Evolutionary conservation across 53 echinoderm and acorn worm species (phyloP), one percentile per base, ranked within the genome.

Genomic region (Glandiceps talaboti): DNA sequence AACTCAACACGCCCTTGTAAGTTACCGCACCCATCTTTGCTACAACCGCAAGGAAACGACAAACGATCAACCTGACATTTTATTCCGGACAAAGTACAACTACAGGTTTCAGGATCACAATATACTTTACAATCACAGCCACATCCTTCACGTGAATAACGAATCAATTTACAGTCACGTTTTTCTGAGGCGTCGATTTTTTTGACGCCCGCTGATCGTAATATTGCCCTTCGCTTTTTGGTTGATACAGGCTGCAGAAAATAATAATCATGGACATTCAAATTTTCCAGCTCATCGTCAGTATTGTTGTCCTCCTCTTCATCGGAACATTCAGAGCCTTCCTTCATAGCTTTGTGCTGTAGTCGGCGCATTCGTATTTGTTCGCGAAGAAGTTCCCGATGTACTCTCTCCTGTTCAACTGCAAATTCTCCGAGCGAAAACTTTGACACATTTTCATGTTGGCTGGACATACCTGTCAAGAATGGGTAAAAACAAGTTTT

Each of bases 151-250:
- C 97, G 81, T 0, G 97, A 97, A n/a, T 85, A 75, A 27, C 97
- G 91, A 29, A 97, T 97, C 33, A 83, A 82, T 83, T 97, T 97
- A 85, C 92, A 83, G 32, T 97, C 97, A 73, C 90, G 77, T 83
- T 97, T 97, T 74, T 97, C 97, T n/a, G 85, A 33, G 89, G 88
- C 88, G 87, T 97, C 97, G 26, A 97, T 93, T 84, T 97, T 97
- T 76, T 88, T 91, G 73, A 93, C 91, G 1, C 97, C 97, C 0
- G 97, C 84, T 0, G 86, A 86, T 45, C 93, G 82, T n/a, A 97
- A 89, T 26, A 97, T 80, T 33, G 85, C 72, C 33, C 97, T 79
- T 30, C 97, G 77, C 85, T 93, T 91, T 81, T 97, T 97, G 31
- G 97, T 97, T 0, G 93, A 90, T 77, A 97, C 88, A 28, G 97